phyloP scores from a whole-genome alignment of 2,113 vertebrate genomes.

The Chascanopsetta lugubris region DNA sequence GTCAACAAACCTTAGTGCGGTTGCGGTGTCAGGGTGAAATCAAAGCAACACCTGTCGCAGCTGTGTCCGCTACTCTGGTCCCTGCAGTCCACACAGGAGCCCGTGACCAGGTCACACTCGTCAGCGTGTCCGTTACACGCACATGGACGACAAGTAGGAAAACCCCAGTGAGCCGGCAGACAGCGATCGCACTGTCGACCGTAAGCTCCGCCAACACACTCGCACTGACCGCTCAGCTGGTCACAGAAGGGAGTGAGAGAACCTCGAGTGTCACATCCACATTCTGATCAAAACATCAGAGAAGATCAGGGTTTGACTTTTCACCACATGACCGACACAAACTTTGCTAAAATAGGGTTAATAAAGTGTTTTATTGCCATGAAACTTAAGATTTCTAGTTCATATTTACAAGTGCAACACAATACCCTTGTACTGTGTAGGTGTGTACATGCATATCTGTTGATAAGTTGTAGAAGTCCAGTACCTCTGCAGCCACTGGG shows the following conservation, averaged over 20 bases:
- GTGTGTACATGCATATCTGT: too few relatives aligned
- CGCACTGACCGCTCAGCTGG: constrained; percentile 88
- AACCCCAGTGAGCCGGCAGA: constrained; percentile 92
- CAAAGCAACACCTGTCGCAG: constrained; percentile 87
- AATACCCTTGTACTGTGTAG: too few relatives aligned
- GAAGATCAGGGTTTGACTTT: too few relatives aligned
- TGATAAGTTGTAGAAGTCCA: too few relatives aligned
- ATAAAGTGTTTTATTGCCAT: too few relatives aligned
- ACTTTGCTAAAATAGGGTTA: too few relatives aligned
- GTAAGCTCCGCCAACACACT: constrained; percentile 85
- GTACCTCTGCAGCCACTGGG: constrained; percentile 90
- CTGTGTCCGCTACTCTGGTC: constrained; percentile 87
- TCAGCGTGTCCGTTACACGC: constrained; percentile 90
- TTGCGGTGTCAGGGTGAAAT: too few relatives aligned
- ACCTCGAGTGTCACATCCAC: constrained; percentile 88
- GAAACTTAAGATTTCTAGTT: too few relatives aligned
- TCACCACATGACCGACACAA: too few relatives aligned
- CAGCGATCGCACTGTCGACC: constrained; percentile 90
- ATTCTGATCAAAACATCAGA: too few relatives aligned
- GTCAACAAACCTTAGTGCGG: background rate
- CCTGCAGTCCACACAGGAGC: constrained; percentile 86
- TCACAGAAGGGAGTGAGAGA: constrained; percentile 87
- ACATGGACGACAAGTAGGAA: constrained; percentile 90
- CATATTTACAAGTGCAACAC: too few relatives aligned
- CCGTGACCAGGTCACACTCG: constrained; percentile 83